These are phyloP conservation scores for Ictalurus furcatus DNA, from an alignment of 2,113 vertebrate species.

Conservation along the genomic window DNA sequence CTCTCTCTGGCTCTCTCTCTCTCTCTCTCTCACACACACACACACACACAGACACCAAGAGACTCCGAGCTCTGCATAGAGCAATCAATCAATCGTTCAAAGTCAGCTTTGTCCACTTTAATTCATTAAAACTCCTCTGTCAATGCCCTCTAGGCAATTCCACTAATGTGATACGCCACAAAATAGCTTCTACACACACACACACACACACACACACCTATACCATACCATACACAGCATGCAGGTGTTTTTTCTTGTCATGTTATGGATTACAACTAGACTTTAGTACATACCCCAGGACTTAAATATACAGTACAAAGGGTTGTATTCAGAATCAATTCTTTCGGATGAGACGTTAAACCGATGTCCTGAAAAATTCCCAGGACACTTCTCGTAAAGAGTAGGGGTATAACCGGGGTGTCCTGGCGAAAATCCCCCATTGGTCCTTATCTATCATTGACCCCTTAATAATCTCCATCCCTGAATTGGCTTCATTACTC, in stretches of 20 bases:
- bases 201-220: background rate
- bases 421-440: too few species aligned
- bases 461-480: too few species aligned
- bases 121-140: constrained; percentile 9
- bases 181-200: background rate
- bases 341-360: too few species aligned
- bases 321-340: background rate
- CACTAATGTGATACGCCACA: constrained; percentile 1
- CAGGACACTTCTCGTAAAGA: too few species aligned
- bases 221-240: background rate
- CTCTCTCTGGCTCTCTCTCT: background rate
- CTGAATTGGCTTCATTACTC: too few species aligned
- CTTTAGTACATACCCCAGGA: background rate
- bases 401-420: too few species aligned
- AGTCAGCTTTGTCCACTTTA: constrained; percentile 12
- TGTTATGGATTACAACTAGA: background rate
- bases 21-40: background rate
- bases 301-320: too few species aligned
- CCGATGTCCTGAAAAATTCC: too few species aligned
- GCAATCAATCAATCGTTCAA: constrained; percentile 4
- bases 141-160: constrained; percentile 16
- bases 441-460: too few species aligned
- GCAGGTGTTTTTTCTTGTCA: background rate
- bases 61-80: background rate
- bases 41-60: background rate